Base-by-base conservation (phyloP, 2,113 vertebrate species). In the Labrus mixtus region DNA sequence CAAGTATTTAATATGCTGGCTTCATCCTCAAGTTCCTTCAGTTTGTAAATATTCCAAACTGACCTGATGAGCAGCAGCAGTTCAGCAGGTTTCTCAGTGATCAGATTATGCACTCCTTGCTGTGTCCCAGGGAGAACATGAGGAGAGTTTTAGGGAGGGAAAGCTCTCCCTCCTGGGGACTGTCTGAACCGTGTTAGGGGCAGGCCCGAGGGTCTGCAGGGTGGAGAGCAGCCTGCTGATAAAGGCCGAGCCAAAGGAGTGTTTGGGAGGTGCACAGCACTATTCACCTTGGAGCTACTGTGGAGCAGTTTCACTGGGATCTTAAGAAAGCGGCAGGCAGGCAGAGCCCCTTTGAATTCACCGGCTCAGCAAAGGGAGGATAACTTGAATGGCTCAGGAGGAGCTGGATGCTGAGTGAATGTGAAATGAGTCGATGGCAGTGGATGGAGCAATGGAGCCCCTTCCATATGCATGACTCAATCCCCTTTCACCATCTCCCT, bases 391-490 rank as follows among this genome's bases (percentile, higher is more conserved):
- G 83, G 82, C 89, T 76, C 71, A 53, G 81, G 70, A 78, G 79
- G 76, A 81, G 87, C 76, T 76, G 76, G 79, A 83, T 83, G 78
- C 83, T 13, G 51, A 62, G 80, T 73, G 83, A 91, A 90, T 90
- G 63, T 81, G 79, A 88, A 93, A 91, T 79, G 86, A 84, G 87
- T 53, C 19, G 36, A 68, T 23, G 57, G 83, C 67, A 63, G 53
- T 36, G 68, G 76, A 72, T 77, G 63, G 48, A 13, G 82, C 84
- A 84, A 73, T 17, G 20, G 65, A 85, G 73, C 53, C 12, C 10
- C 76, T 84, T 85, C 81, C 86, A 76, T 87, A 89, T 92, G 89
- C 81, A 90, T 89, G 84, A 84, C 83, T 67, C 4, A 1, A 53
- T 58, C 61, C 75, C 68, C 71, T 87, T 89, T 86, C 78, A 78